Percentiles rank a stretch among this genome's conserved stretches.
Conservation (phyloP, 2,888 invertebrate genomes). For the Allygus modestus region DNA sequence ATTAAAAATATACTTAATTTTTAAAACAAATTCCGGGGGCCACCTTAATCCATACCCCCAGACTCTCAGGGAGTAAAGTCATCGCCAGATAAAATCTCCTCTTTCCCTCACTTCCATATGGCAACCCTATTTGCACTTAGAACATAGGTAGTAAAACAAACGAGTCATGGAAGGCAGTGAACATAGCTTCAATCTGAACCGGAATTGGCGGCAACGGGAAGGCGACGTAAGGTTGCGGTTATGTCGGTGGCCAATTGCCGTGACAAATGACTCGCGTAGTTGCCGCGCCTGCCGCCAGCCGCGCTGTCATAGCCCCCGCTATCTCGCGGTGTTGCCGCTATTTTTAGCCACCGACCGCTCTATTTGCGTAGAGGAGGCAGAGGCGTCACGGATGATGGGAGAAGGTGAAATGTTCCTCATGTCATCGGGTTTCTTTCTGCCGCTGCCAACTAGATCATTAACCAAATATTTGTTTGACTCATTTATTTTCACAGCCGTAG, state of each 20-base stretch:
- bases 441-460: constrained; percentile 43
- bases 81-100: no score
- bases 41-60: no score
- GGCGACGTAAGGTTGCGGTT: background rate
- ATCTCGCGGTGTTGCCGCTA: background rate
- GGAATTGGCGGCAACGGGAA: background rate
- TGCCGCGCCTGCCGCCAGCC: background rate
- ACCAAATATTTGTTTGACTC: constrained; percentile 45
- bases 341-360: constrained; percentile 38
- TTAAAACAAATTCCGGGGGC: no score
- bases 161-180: background rate
- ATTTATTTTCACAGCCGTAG: constrained; percentile 25
- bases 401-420: constrained; percentile 43
- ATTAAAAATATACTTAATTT: no score
- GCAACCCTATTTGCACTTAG: no score
- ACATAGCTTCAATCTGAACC: background rate
- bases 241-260: constrained; percentile 5
- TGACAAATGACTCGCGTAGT: constrained; percentile 20
- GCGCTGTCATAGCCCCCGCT: background rate
- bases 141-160: no score
- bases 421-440: constrained; percentile 38
- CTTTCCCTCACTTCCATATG: no score
- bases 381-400: constrained; percentile 13
- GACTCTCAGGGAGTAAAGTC: no score
- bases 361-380: constrained; percentile 7